Percentiles rank a stretch among this genome's conserved stretches.
These are phyloP conservation scores for Penelope pileata DNA, from an alignment of 2,113 vertebrate genomes.

Conservation along the genomic window DNA sequence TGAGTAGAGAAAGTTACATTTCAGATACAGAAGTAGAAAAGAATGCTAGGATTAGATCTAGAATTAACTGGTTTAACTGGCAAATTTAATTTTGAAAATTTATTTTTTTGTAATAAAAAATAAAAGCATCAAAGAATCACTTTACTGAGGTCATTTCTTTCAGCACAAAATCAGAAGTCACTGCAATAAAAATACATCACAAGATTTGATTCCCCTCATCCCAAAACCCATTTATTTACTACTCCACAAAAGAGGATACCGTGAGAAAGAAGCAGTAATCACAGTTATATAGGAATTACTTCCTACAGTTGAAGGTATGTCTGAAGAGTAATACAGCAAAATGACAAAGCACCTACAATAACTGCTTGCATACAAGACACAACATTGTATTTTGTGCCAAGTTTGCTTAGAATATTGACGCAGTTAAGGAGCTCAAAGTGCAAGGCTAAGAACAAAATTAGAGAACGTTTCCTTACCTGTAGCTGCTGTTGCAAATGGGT, in stretches of 20 bases:
- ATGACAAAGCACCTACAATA: not conserved
- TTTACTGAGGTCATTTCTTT: not conserved
- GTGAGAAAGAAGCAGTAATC: not conserved
- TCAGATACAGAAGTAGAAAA: not conserved
- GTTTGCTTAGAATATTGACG: not conserved
- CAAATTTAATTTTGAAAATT: not conserved
- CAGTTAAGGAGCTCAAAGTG: not conserved
- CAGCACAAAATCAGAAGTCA: not conserved
- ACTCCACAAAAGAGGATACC: not conserved
- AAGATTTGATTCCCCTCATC: not conserved
- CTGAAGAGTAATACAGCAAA: not conserved
- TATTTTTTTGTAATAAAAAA: not conserved
- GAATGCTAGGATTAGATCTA: not conserved
- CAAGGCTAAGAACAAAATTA: not conserved
- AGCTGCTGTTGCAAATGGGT: slow-evolving; percentile 94
- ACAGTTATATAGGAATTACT: not conserved
- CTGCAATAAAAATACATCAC: accelerated
- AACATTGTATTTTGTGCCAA: not conserved
- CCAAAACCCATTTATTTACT: not conserved
- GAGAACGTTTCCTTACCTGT: slow-evolving; percentile 77
- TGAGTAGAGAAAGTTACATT: not conserved
- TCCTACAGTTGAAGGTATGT: not conserved
- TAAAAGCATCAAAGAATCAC: not conserved
- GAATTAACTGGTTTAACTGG: not conserved
- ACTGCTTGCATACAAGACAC: not conserved